Evolutionary conservation across 2,888 invertebrate species (phyloP).

Genomic region (Dryococelus australis): DNA sequence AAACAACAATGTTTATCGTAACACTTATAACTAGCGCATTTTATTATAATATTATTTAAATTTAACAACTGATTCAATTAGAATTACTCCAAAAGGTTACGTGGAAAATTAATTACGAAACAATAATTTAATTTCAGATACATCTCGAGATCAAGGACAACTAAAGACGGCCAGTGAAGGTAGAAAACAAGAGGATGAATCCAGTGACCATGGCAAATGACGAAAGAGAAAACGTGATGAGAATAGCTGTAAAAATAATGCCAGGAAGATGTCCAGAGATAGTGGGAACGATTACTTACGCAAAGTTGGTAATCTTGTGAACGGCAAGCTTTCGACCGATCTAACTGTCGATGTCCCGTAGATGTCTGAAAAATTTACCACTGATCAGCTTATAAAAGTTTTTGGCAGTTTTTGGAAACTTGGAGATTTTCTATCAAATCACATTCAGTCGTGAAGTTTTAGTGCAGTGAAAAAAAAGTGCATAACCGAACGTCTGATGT

Average conservation of each 20-base stretch:
- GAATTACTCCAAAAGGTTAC: no score
- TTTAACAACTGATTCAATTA: no score
- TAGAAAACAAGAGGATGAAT: neutral
- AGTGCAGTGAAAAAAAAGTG: constrained; percentile 5
- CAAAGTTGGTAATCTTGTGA: neutral
- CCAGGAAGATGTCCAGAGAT: no score
- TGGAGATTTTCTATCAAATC: neutral
- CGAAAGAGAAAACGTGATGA: neutral
- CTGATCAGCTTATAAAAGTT: neutral
- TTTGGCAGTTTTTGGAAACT: neutral
- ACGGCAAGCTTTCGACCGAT: neutral
- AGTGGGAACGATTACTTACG: no score
- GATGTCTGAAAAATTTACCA: neutral
- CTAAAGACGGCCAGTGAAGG: neutral
- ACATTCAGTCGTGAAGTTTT: neutral
- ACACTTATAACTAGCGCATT: no score
- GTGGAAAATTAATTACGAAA: no score
- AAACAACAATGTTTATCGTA: no score
- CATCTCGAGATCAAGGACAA: no score
- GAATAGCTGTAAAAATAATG: neutral
- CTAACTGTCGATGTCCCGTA: neutral
- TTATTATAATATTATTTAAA: no score
- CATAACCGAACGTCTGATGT: neutral
- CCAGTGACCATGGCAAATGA: neutral
- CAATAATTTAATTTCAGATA: no score